Conservation (phyloP, 2,888 invertebrate species). For the Koerneria pararmatus region DNA sequence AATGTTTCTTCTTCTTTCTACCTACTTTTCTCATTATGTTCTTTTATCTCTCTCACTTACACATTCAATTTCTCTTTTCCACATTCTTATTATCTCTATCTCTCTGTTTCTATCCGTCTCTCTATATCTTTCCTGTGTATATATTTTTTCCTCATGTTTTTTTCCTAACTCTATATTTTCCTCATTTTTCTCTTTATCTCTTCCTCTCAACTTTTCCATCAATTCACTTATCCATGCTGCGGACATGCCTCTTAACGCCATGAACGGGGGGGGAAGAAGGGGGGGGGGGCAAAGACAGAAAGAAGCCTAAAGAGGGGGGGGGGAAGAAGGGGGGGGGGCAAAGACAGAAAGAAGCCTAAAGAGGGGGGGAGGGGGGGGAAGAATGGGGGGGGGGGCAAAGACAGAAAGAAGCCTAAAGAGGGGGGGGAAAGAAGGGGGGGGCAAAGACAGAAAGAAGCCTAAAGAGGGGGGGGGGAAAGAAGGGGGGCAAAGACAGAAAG, state of each 20-base stretch:
- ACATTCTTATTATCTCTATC: constrained; percentile 1
- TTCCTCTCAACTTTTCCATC: no score
- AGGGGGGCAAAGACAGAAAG: neutral
- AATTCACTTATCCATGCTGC: no score
- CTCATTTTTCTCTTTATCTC: no score
- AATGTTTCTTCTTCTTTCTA: no score
- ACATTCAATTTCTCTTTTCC: neutral
- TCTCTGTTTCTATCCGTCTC: constrained; percentile 19
- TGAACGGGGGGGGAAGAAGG: neutral
- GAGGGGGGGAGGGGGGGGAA: neutral
- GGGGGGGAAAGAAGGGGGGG: neutral
- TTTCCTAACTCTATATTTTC: no score
- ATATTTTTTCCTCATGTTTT: no score
- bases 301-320: neutral
- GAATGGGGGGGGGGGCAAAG: neutral
- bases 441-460: neutral
- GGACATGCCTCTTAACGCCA: no score
- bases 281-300: neutral
- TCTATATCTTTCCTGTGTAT: no score
- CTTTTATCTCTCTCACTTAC: no score
- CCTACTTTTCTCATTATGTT: no score
- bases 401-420: neutral
- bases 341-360: neutral
- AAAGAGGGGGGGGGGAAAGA: neutral
- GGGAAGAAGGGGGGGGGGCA: neutral